phyloP scores from a whole-genome alignment of 92 coral and sea anemone species.

The Siderastrea siderea region DNA sequence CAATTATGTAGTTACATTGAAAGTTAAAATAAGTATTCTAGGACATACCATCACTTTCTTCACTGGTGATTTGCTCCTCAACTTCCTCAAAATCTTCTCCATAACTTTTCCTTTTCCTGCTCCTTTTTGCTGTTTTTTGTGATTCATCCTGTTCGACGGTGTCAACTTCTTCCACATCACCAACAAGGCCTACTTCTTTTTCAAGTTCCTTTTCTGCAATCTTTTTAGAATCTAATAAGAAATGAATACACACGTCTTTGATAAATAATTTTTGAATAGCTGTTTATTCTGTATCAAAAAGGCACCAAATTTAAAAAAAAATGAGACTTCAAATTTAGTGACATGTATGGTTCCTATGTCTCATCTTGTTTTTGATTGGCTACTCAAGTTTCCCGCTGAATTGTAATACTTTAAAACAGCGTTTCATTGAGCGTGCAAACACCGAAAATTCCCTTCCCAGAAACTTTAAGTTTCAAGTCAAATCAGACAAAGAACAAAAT shows the following conservation, averaged over 20 bases:
- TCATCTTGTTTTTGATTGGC: slow-evolving; percentile 7
- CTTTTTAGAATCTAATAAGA: slow-evolving; percentile 14
- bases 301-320: no score
- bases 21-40: neutral
- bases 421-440: neutral
- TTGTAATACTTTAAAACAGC: neutral
- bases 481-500: neutral
- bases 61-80: slow-evolving; percentile 5
- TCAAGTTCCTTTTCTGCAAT: slow-evolving; percentile 5
- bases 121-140: slow-evolving; percentile 1
- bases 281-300: no score
- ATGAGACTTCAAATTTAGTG: no score
- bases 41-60: slow-evolving; percentile 8
- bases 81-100: slow-evolving; percentile 4
- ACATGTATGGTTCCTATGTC: no score
- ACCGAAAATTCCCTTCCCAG: slow-evolving; percentile 1
- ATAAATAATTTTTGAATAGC: neutral
- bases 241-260: neutral
- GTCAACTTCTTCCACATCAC: neutral
- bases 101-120: slow-evolving; percentile 14
- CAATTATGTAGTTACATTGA: neutral
- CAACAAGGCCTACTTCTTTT: slow-evolving; percentile 9
- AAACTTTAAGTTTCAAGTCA: neutral
- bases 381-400: neutral
- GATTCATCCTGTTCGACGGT: neutral